phyloP scores from a whole-genome alignment of 2,888 invertebrate species.

The Escarpia spicata region DNA sequence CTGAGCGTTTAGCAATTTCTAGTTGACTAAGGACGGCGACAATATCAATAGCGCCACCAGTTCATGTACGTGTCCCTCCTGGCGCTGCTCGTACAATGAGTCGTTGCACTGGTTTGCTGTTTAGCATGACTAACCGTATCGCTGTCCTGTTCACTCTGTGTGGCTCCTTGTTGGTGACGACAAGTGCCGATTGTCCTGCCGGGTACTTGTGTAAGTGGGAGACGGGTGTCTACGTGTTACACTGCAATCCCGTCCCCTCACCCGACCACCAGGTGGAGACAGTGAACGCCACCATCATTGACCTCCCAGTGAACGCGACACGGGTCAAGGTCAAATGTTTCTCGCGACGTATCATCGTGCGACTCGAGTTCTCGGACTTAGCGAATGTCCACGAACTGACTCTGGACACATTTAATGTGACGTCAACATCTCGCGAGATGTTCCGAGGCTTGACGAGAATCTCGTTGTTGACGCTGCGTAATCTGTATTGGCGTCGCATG shows the following conservation, averaged over 20 bases:
- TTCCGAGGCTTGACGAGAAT: background rate
- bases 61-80: background rate
- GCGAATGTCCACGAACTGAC: background rate
- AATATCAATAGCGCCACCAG: too few relatives aligned
- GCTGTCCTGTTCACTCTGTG: background rate
- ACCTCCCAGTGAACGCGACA: background rate
- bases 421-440: background rate
- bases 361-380: background rate
- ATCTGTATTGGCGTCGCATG: background rate
- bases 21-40: too few relatives aligned
- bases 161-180: background rate
- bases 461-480: background rate
- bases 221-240: background rate
- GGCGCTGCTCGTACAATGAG: background rate
- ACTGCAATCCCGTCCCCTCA: background rate
- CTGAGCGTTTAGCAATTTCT: too few relatives aligned
- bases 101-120: background rate
- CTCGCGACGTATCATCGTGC: background rate
- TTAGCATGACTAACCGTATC: background rate
- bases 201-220: background rate
- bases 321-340: background rate
- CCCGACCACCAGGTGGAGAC: background rate
- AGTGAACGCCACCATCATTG: background rate
- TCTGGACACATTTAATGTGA: background rate
- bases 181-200: background rate